Base-by-base conservation (phyloP, 2,113 vertebrate genomes). In the Labrus mixtus region DNA sequence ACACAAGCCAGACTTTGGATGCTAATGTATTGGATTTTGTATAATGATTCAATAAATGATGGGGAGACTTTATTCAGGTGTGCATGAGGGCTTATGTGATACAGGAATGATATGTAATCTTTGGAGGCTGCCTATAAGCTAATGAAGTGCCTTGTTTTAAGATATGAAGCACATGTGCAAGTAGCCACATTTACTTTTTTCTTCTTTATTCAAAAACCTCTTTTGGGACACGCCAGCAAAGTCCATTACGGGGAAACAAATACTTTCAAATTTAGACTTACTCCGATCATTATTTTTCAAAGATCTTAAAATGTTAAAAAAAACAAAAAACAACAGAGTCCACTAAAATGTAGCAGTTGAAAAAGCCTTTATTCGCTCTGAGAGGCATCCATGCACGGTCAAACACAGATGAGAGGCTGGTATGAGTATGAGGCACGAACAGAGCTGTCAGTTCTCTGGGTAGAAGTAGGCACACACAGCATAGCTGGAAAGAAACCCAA, bases 291-390 rank as follows among this genome's bases (percentile, higher is more conserved):
- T 33, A 33, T 33, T 19, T 48, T 8, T 19, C 16, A 16, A 48
- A 48, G 3, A 48, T 48, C 17, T 17, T 48, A 48, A 51, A 33
- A 33, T 6, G 29, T 33, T 2, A 17, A 5, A 17, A 48, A 19
- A 48, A 48, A 2, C 2, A 23, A 17, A 36, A 53, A 20, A 1
- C 20, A 10, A 50, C 15, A 63, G 11, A 68, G 45, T 9, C 5
- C 45, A 56, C 1, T 0, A 8, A 54, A 3, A 64, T 0, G 19
- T 9, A 15, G 10, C 3, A 36, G 36, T 43, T 90, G 20, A 80
- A 82, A 87, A 81, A 48, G 33, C 61, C 91, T 92, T 92, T 86
- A 77, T 90, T 69, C 48, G 62, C 59, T 61, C 48, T 20, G 43
- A 20, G 5, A 58, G 2, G 20, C 58, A 71, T 51, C 25, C 59